These are phyloP conservation scores for Eupeodes latifasciatus DNA, from an alignment of 2,888 invertebrate genomes.

Conservation along the genomic window DNA sequence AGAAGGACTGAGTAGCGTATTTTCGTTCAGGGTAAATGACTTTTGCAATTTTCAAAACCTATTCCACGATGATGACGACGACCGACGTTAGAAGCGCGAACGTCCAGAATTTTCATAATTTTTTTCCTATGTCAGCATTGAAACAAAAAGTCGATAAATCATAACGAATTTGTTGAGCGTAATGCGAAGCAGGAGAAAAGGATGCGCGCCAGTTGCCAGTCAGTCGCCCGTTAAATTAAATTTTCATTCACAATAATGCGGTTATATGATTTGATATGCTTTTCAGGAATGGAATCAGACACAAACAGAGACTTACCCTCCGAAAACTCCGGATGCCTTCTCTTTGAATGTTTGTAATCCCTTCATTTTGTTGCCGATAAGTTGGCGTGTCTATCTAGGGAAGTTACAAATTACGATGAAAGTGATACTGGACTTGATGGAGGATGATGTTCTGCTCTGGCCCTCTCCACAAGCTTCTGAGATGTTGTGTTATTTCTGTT, in stretches of 20 bases:
- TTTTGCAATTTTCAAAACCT: slow-evolving; percentile 34
- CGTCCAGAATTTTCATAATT: slow-evolving; percentile 67
- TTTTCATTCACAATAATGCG: slow-evolving; percentile 76
- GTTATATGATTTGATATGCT: slow-evolving; percentile 67
- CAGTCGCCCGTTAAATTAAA: slow-evolving; percentile 84
- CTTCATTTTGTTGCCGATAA: slow-evolving; percentile 80
- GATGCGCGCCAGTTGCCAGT: slow-evolving; percentile 79
- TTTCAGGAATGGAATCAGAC: slow-evolving; percentile 58
- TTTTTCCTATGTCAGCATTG: slow-evolving; percentile 76
- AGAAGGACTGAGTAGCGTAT: background rate
- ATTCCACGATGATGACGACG: slow-evolving; percentile 16
- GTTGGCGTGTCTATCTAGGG: slow-evolving; percentile 68
- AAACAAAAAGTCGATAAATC: slow-evolving; percentile 67
- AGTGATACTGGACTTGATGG: slow-evolving; percentile 65
- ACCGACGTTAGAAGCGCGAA: background rate
- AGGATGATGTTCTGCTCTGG: slow-evolving; percentile 39
- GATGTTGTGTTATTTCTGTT: background rate
- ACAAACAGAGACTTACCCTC: slow-evolving; percentile 81
- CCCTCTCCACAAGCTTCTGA: background rate
- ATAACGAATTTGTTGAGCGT: slow-evolving; percentile 47
- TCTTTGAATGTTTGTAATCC: slow-evolving; percentile 84
- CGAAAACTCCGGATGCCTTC: slow-evolving; percentile 83
- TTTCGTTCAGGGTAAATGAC: slow-evolving; percentile 57
- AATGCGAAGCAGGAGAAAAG: slow-evolving; percentile 53
- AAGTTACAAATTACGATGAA: slow-evolving; percentile 74